Percentiles rank a stretch among this genome's conserved stretches.
These are phyloP conservation scores for Coleophora flavipennella DNA, from an alignment of 2,888 invertebrate species.

Conservation along the genomic window DNA sequence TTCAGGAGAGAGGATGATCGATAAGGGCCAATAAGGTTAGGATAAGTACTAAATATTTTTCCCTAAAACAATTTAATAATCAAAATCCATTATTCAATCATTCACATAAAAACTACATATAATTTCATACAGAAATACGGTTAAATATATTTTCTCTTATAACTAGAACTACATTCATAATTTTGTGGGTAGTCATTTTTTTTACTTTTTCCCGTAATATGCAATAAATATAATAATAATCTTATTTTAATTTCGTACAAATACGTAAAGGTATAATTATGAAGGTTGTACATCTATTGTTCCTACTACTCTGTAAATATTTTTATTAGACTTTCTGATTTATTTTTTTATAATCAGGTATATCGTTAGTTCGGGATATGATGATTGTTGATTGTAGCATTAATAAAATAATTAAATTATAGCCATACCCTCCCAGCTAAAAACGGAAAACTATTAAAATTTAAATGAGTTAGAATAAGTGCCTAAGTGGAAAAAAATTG, in stretches of 20 bases:
- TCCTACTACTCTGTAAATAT: conserved; percentile 56
- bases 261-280: conserved; percentile 30
- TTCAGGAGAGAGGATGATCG: too few species aligned
- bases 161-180: conserved; percentile 61
- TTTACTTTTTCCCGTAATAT: conserved; percentile 62
- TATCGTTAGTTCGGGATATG: conserved; percentile 62
- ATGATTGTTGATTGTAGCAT: too few species aligned
- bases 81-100: conserved; percentile 66
- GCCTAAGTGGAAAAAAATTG: too few species aligned
- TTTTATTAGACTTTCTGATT: conserved; percentile 37
- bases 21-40: conserved; percentile 12
- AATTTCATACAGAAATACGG: conserved; percentile 74
- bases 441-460: too few species aligned
- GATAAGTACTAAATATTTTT: conserved; percentile 37
- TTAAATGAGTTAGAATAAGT: too few species aligned
- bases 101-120: conserved; percentile 73
- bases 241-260: conserved; percentile 54
- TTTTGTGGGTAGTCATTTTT: conserved; percentile 57
- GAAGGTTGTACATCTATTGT: conserved; percentile 24
- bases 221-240: conserved; percentile 57
- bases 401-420: too few species aligned
- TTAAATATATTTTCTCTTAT: conserved; percentile 70
- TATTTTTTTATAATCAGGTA: conserved; percentile 48
- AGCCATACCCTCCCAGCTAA: too few species aligned
- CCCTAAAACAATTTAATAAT: conserved; percentile 66